Percentiles rank a stretch among this genome's conserved stretches.
These are phyloP conservation scores for Caracal caracal DNA, from an alignment of 2,113 vertebrate species.

Conservation along the genomic window DNA sequence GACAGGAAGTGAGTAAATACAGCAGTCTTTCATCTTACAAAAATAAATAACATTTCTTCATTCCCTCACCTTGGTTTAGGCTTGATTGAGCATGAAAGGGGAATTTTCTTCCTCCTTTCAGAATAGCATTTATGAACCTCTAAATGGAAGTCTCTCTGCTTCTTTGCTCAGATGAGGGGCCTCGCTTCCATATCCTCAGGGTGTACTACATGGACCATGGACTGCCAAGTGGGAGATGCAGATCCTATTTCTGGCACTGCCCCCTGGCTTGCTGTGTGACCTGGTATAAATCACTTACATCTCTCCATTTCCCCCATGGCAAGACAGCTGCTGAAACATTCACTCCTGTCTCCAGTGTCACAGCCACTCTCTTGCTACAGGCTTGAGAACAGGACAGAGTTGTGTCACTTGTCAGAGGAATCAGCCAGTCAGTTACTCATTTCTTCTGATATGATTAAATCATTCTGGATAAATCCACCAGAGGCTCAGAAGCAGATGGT, in stretches of 20 bases:
- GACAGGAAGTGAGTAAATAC: slow-evolving; percentile 48
- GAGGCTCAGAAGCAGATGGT: slow-evolving; percentile 51
- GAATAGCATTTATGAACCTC: slow-evolving; percentile 23
- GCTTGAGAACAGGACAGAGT: slow-evolving; percentile 46
- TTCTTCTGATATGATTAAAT: slow-evolving; percentile 53
- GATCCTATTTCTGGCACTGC: slow-evolving; percentile 47
- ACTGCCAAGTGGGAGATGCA: neutral
- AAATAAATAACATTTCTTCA: slow-evolving; percentile 43
- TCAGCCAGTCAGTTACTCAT: slow-evolving; percentile 17
- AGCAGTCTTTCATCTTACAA: neutral
- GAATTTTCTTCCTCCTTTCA: slow-evolving; percentile 42
- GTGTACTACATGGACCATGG: neutral
- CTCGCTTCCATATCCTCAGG: neutral
- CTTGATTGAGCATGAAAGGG: slow-evolving; percentile 41
- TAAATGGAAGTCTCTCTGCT: slow-evolving; percentile 30
- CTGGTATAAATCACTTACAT: slow-evolving; percentile 46
- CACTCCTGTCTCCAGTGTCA: slow-evolving; percentile 41
- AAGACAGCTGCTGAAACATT: slow-evolving; percentile 51
- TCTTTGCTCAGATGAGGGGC: neutral
- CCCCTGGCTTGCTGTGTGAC: slow-evolving; percentile 44
- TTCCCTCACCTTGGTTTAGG: slow-evolving; percentile 3
- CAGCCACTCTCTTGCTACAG: slow-evolving; percentile 46
- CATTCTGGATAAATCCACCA: neutral
- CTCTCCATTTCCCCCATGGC: neutral
- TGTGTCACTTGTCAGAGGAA: slow-evolving; percentile 60